Percentiles rank a stretch among this genome's conserved stretches.
Evolutionary conservation across 2,888 invertebrate species (phyloP).

Genomic region (Pomacea canaliculata): DNA sequence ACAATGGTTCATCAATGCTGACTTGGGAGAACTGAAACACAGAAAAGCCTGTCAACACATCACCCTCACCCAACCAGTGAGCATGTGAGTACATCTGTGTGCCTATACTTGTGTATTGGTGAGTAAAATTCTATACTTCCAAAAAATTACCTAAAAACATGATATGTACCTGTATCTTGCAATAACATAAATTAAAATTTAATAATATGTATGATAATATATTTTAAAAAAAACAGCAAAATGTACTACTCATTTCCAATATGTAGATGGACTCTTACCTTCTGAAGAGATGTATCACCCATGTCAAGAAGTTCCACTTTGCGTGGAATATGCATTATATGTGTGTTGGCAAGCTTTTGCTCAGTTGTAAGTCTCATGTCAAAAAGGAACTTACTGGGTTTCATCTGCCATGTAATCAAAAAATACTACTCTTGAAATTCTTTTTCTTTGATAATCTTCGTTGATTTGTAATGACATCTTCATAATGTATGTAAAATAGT

Average conservation of each 20-base stretch:
- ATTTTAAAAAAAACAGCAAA: no score
- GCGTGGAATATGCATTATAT: conserved; percentile 67
- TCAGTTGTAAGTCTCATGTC: conserved; percentile 69
- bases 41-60: neutral
- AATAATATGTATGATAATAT: no score
- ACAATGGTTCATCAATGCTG: conserved; percentile 69
- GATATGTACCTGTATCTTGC: no score
- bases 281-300: conserved; percentile 69
- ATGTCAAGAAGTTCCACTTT: conserved; percentile 69
- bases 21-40: conserved; percentile 64
- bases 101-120: no score
- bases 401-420: conserved; percentile 55
- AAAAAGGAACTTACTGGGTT: conserved; percentile 68
- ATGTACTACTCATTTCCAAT: no score
- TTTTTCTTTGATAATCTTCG: neutral
- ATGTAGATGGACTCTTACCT: conserved; percentile 46
- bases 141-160: neutral
- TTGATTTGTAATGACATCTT: neutral
- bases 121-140: neutral
- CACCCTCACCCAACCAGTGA: neutral
- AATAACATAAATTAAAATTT: no score
- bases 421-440: neutral
- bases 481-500: neutral
- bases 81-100: neutral
- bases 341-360: conserved; percentile 68